phyloP scores from a whole-genome alignment of 1,140 invertebrate genomes.

The Leptinotarsa defecta region DNA sequence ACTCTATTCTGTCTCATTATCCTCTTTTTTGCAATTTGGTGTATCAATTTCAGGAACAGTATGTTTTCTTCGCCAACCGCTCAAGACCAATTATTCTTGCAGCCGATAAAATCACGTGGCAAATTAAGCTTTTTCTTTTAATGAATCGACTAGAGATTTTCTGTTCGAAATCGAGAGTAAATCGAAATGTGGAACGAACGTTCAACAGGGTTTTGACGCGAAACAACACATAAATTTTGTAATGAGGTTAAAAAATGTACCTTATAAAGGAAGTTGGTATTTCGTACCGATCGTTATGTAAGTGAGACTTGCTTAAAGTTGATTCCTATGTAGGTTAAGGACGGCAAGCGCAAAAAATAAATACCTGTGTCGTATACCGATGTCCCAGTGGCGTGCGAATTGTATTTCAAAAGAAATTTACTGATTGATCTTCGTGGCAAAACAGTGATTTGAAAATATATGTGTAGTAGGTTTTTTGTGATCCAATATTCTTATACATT shows the following conservation, averaged over 20 bases:
- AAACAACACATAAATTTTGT: conserved; percentile 28
- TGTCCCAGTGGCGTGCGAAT: not conserved
- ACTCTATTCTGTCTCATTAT: too few species aligned
- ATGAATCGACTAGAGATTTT: not conserved
- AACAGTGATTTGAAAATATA: too few species aligned
- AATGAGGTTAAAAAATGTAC: conserved; percentile 31
- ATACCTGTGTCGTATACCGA: conserved; percentile 19
- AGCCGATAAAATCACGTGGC: too few species aligned
- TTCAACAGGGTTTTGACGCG: conserved; percentile 1
- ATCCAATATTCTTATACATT: too few species aligned
- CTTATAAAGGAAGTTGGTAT: conserved; percentile 33
- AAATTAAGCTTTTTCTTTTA: too few species aligned
- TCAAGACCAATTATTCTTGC: too few species aligned
- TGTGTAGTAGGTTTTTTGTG: too few species aligned
- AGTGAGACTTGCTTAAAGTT: conserved; percentile 29
- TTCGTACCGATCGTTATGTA: conserved; percentile 28
- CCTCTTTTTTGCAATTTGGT: too few species aligned
- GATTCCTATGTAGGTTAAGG: conserved; percentile 31
- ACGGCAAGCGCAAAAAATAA: conserved; percentile 23
- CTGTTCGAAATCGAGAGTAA: conserved; percentile 24
- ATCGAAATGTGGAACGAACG: conserved; percentile 20
- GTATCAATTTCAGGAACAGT: too few species aligned
- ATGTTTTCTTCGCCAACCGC: too few species aligned
- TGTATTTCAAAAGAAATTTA: too few species aligned
- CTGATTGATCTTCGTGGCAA: too few species aligned